Evolutionary conservation across 2,888 invertebrate species (phyloP).

Genomic region (Polydrusus cervinus): DNA sequence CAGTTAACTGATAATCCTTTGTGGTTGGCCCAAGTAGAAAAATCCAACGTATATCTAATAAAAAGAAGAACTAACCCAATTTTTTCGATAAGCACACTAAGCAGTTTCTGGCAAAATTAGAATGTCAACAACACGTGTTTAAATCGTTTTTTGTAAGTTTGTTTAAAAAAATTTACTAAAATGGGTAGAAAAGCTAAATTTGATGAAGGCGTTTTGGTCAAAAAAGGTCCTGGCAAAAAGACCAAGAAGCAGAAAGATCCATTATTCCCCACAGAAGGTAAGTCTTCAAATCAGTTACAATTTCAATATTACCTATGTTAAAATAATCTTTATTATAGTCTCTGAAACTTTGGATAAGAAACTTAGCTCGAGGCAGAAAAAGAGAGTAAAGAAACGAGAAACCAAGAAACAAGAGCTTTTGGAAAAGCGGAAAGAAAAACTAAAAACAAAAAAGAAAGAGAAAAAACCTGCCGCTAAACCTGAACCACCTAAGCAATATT

Average conservation of each 20-base stretch:
- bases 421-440: constrained; percentile 58
- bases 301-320: too few species aligned
- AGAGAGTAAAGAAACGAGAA: constrained; percentile 62
- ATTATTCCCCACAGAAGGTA: constrained; percentile 75
- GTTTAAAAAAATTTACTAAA: constrained; percentile 44
- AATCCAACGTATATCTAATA: too few species aligned
- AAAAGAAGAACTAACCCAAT: too few species aligned
- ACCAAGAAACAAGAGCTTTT: constrained; percentile 62
- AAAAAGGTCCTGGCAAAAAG: constrained; percentile 90
- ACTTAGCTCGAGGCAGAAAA: constrained; percentile 74
- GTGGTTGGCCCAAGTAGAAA: too few species aligned
- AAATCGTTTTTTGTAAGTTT: not conserved
- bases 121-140: constrained; percentile 26
- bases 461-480: constrained; percentile 62
- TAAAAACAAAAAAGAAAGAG: constrained; percentile 60
- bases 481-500: constrained; percentile 53
- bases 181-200: constrained; percentile 94
- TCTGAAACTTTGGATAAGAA: constrained; percentile 73
- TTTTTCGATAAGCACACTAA: too few species aligned
- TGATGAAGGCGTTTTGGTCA: constrained; percentile 79
- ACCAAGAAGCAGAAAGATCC: constrained; percentile 91
- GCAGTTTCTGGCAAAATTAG: too few species aligned
- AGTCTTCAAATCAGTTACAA: constrained; percentile 23
- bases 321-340: constrained; percentile 65
- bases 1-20: too few species aligned